Evolutionary conservation across 1,140 invertebrate genomes (phyloP).

Genomic region (Eupeodes corollae): DNA sequence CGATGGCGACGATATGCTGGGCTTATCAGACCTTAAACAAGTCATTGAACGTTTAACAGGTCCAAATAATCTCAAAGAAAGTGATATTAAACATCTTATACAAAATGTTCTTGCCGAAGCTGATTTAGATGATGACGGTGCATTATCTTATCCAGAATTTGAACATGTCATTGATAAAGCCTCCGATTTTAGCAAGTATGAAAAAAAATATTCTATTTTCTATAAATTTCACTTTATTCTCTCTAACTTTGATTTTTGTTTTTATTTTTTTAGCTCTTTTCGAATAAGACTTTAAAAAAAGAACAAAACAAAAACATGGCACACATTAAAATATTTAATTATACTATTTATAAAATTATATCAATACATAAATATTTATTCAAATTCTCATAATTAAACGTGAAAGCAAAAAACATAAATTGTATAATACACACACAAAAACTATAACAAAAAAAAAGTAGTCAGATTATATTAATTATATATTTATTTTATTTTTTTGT

Average conservation of each 20-base stretch:
- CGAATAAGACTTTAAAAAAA: conserved; percentile 46
- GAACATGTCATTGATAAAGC: conserved; percentile 89
- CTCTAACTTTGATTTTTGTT: not conserved
- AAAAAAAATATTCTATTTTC: not conserved
- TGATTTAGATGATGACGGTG: conserved; percentile 85
- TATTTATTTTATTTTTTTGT: too few relatives aligned
- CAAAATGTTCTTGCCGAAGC: conserved; percentile 78
- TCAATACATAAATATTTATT: too few relatives aligned
- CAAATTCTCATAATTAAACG: too few relatives aligned
- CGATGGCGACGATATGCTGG: conserved; percentile 83
- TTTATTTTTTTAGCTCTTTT: conserved; percentile 44
- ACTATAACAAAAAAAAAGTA: too few relatives aligned
- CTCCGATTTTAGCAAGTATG: conserved; percentile 76
- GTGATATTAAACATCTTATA: conserved; percentile 57
- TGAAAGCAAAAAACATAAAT: too few relatives aligned
- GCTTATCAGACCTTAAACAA: conserved; percentile 59
- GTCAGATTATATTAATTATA: too few relatives aligned
- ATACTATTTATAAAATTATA: too few relatives aligned
- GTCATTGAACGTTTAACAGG: conserved; percentile 60
- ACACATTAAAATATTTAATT: too few relatives aligned
- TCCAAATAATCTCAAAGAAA: conserved; percentile 51
- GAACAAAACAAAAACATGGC: too few relatives aligned
- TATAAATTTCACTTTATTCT: not conserved
- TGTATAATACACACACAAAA: too few relatives aligned
- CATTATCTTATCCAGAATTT: conserved; percentile 87